Conservation (phyloP, 2,113 vertebrate species). For the Gymnogyps californianus region DNA sequence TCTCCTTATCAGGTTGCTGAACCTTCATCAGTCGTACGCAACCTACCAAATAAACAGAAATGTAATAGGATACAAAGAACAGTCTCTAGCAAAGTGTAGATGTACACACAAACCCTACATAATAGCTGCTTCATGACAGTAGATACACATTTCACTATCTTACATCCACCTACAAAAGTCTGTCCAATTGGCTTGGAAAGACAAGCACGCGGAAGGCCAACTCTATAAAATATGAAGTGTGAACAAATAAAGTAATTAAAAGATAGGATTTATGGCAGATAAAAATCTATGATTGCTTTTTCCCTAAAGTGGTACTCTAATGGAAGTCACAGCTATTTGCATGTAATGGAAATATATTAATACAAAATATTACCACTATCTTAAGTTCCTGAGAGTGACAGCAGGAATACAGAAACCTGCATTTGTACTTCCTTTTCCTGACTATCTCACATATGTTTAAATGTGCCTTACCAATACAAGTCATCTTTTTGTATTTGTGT, state of each 20-base stretch:
- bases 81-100: background rate
- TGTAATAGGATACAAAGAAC: background rate
- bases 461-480: background rate
- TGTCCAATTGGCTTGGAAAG: background rate
- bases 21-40: background rate
- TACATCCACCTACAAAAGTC: background rate
- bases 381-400: background rate
- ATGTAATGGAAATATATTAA: background rate
- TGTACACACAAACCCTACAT: background rate
- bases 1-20: slow-evolving; percentile 1
- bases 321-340: background rate
- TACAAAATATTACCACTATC: background rate
- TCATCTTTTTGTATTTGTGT: background rate
- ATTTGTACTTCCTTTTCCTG: background rate
- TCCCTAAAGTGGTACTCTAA: background rate
- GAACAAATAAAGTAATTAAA: background rate
- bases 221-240: background rate
- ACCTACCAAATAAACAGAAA: background rate
- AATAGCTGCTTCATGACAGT: background rate
- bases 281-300: background rate
- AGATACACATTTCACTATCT: background rate
- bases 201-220: background rate
- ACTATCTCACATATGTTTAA: background rate
- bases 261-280: background rate
- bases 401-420: background rate